Evolutionary conservation across 2,113 vertebrate genomes (phyloP), one percentile per base, ranked within the genome.

Genomic region (Rutilus rutilus): DNA sequence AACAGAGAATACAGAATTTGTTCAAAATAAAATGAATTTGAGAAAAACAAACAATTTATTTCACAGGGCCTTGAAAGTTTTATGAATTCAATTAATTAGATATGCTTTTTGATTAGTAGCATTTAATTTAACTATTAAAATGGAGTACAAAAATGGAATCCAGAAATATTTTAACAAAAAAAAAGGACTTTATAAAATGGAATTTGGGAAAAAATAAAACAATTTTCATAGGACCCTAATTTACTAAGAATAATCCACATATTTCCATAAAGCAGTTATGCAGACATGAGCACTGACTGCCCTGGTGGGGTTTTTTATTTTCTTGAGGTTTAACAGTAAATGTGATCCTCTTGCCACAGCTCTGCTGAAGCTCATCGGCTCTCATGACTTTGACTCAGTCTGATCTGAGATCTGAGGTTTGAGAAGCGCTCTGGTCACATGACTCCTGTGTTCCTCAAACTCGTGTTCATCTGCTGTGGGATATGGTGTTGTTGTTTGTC

Each of bases 401-500:
- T 23, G 23, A 47, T 25, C 42, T 47, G 42, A 74, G 23, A 74
- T 47, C 23, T 25, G 39, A 25, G 42, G n/a, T 12, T 74, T 15
- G n/a, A 25, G 11, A 74, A 74, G n/a, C 71, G 11, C 71, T 47
- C 39, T 1, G 42, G 81, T 88, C 87, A 81, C 84, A 42, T 42
- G 42, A 42, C 42, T 42, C 8, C 42, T 0, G 42, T 42, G 42
- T 42, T 42, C 42, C 42, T 42, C 8, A 42, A 78, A 78, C 17
- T 36, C 17, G 23, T 23, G 73, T 73, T 57, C 88, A 11, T 85
- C 15, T 8, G 42, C 42, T 42, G 39, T 7, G 39, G 39, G 39
- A 42, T 33, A 33, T 6, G 78, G 73, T 69, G 89, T 88, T 91
- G 89, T 88, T 89, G 87, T 67, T 84, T 87, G 69, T 80, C 76